Conservation (phyloP, 2,113 vertebrate species). For the Thinocorus orbignyianus region DNA sequence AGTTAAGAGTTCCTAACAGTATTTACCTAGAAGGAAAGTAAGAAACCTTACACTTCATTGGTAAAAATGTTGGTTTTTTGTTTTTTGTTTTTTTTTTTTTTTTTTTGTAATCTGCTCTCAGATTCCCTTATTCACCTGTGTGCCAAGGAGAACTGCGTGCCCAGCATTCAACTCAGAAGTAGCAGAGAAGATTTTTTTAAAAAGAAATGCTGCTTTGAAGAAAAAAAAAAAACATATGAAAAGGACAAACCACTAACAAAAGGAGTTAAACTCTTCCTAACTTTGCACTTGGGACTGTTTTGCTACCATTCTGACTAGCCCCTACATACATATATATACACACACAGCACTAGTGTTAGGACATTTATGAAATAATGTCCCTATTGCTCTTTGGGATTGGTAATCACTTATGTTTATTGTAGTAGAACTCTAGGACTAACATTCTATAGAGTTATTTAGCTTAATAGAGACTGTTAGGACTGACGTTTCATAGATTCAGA, state of each 20-base stretch:
- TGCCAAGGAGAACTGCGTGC: background rate
- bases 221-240: background rate
- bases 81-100: too few species aligned
- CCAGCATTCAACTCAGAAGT: background rate
- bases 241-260: background rate
- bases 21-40: background rate
- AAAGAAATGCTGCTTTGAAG: background rate
- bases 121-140: background rate
- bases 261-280: background rate
- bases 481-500: background rate
- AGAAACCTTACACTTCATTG: background rate
- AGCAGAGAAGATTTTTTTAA: background rate
- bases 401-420: background rate
- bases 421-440: background rate
- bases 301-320: background rate
- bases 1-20: accelerated
- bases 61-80: too few species aligned
- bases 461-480: too few species aligned
- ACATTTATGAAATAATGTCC: background rate
- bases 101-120: background rate
- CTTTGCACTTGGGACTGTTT: background rate
- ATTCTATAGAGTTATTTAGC: background rate
- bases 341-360: background rate
- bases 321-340: background rate
- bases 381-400: background rate